Evolutionary conservation across 2,888 invertebrate genomes (phyloP).

Genomic region (Drosophila formosana): DNA sequence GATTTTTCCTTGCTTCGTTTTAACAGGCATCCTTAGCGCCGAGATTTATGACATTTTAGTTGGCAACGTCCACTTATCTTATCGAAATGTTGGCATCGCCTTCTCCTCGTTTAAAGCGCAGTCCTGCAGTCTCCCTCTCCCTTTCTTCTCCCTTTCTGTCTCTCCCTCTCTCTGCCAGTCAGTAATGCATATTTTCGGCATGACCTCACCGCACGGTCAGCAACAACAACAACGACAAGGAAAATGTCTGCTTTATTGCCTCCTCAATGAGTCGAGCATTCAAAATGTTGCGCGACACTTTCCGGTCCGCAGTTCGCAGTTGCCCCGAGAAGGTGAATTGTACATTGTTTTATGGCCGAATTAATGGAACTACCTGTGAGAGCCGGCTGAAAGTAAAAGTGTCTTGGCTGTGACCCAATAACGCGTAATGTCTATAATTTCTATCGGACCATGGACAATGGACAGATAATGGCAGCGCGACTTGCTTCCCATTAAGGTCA

Average conservation of each 20-base stretch:
- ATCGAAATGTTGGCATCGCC: constrained; percentile 85
- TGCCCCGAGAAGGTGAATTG: constrained; percentile 2
- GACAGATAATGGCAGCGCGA: constrained; percentile 10
- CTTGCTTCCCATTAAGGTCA: constrained; percentile 27
- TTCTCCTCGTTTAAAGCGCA: constrained; percentile 30
- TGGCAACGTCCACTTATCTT: constrained; percentile 85
- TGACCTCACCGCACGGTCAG: constrained; percentile 63
- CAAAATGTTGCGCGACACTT: constrained; percentile 46
- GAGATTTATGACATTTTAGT: constrained; percentile 85
- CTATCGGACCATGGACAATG: constrained; percentile 25
- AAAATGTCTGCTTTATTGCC: constrained; percentile 53
- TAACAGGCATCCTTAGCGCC: constrained; percentile 83
- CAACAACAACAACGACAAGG: constrained; percentile 6
- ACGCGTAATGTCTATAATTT: constrained; percentile 51
- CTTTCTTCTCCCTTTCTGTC: neutral
- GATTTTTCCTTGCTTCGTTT: constrained; percentile 52
- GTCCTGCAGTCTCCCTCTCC: neutral
- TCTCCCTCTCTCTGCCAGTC: neutral
- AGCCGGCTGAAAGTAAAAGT: constrained; percentile 63
- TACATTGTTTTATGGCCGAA: constrained; percentile 51
- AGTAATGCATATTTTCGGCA: constrained; percentile 64
- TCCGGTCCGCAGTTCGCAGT: constrained; percentile 11
- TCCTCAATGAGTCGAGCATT: constrained; percentile 48
- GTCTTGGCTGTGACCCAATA: constrained; percentile 67
- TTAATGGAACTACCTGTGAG: constrained; percentile 72